phyloP scores from a whole-genome alignment of 2,113 vertebrate species.

The Meleagris gallopavo region DNA sequence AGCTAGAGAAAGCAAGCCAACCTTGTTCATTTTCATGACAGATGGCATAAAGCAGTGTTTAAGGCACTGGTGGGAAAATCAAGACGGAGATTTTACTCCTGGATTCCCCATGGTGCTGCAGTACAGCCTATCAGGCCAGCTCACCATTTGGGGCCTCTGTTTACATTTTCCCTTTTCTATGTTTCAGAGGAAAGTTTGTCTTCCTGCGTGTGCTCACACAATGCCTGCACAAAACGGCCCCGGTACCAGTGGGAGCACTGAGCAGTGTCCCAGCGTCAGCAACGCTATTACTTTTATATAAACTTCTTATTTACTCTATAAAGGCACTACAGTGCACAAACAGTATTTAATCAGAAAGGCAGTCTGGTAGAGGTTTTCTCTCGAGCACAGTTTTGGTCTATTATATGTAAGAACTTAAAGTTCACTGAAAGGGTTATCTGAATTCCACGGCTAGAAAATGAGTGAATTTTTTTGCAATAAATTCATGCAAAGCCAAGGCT shows the following conservation, averaged over 20 bases:
- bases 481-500: constrained; percentile 60
- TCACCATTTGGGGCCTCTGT: neutral
- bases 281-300: neutral
- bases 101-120: constrained; percentile 17
- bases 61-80: constrained; percentile 37
- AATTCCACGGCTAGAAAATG: constrained; percentile 51
- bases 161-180: neutral
- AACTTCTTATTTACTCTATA: constrained; percentile 10
- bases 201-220: neutral
- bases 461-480: constrained; percentile 44
- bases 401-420: neutral
- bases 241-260: neutral
- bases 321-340: neutral
- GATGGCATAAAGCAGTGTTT: constrained; percentile 20
- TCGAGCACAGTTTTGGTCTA: neutral
- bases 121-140: neutral
- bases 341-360: neutral
- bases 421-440: constrained; percentile 49
- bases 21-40: constrained; percentile 18
- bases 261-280: neutral
- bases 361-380: neutral
- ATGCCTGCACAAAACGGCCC: neutral
- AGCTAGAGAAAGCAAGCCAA: constrained; percentile 2
- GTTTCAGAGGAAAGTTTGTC: neutral
- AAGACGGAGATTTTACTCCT: constrained; percentile 28